Evolutionary conservation across 2,888 invertebrate genomes (phyloP).

Genomic region (Caenorhabditis afra): DNA sequence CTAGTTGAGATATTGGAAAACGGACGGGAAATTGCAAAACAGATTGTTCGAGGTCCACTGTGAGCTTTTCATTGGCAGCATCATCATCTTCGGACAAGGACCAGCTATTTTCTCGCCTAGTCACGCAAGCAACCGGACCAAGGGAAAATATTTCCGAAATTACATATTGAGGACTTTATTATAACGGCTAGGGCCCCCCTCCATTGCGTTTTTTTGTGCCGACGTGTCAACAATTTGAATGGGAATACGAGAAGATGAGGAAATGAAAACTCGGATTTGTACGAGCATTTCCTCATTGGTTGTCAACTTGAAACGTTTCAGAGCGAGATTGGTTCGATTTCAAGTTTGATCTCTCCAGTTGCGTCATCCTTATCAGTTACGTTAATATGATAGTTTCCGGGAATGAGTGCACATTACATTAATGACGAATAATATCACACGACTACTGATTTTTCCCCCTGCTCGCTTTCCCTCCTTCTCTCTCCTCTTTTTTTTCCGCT

Average conservation of each 20-base stretch:
- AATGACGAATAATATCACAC: conserved; percentile 13
- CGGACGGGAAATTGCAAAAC: too few species aligned
- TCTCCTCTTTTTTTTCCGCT: neutral
- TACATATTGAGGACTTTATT: conserved; percentile 34
- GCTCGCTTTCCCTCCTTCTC: neutral
- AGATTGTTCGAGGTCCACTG: too few species aligned
- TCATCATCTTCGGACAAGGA: too few species aligned
- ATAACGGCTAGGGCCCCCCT: conserved; percentile 2
- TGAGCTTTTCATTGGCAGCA: too few species aligned
- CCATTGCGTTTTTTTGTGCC: neutral
- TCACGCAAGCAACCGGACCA: too few species aligned
- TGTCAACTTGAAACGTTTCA: too few species aligned
- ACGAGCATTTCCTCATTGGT: neutral
- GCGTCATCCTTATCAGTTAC: conserved; percentile 17
- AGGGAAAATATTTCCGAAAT: neutral
- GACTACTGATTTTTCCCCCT: conserved; percentile 27
- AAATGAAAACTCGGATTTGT: neutral
- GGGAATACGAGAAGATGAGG: neutral
- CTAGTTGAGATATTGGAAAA: too few species aligned
- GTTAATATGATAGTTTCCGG: conserved; percentile 34
- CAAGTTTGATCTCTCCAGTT: neutral
- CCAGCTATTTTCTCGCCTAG: too few species aligned
- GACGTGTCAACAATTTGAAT: conserved; percentile 38
- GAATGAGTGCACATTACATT: conserved; percentile 19
- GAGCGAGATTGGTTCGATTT: too few species aligned